Conservation (phyloP, 2,888 invertebrate genomes). For the Melipona beecheii region DNA sequence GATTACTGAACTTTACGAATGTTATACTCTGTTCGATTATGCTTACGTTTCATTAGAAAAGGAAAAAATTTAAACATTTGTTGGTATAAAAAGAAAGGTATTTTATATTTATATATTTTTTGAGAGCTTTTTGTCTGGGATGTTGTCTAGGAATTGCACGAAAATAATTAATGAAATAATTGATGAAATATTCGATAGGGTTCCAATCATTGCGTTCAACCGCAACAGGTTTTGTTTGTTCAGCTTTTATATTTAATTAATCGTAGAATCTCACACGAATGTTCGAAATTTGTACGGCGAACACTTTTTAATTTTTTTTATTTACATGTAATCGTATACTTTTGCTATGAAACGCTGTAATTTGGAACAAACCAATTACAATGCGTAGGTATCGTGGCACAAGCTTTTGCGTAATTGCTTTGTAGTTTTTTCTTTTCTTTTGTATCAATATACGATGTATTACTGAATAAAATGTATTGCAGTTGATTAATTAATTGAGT, state of each 20-base stretch:
- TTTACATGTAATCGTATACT: neutral
- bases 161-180: neutral
- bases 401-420: constrained; percentile 41
- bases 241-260: constrained; percentile 11
- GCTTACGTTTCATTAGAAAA: constrained; percentile 48
- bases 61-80: constrained; percentile 41
- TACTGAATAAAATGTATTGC: constrained; percentile 36
- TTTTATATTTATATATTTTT: constrained; percentile 58
- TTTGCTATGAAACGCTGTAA: constrained; percentile 22
- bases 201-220: neutral
- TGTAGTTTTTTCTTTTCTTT: constrained; percentile 18
- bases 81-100: constrained; percentile 30
- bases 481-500: constrained; percentile 12
- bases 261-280: neutral
- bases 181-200: neutral
- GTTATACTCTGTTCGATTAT: constrained; percentile 61
- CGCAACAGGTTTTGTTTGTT: constrained; percentile 15
- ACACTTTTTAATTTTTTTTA: constrained; percentile 23
- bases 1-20: constrained; percentile 65
- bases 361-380: constrained; percentile 14
- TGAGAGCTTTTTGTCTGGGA: constrained; percentile 58
- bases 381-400: constrained; percentile 12
- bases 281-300: constrained; percentile 2
- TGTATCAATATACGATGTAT: constrained; percentile 30
- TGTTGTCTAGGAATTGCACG: constrained; percentile 13